These are phyloP conservation scores for Lutraria lutraria DNA, from an alignment of 2,888 invertebrate species.

Conservation along the genomic window DNA sequence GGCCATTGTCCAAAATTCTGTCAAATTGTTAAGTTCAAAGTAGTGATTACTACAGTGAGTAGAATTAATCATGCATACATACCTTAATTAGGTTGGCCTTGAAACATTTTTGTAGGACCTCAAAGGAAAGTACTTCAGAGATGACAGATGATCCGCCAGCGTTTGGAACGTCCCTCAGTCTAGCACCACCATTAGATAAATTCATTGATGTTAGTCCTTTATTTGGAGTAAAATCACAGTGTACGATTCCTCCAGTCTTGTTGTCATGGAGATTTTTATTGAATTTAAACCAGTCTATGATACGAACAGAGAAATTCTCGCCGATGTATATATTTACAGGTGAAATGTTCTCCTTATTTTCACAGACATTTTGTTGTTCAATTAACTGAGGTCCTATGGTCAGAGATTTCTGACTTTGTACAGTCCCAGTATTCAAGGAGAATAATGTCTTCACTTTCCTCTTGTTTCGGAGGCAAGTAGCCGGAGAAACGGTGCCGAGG, in stretches of 20 bases:
- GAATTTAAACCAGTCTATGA: conserved; percentile 77
- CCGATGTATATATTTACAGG: conserved; percentile 80
- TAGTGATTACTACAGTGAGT: too few species aligned
- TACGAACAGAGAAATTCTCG: conserved; percentile 78
- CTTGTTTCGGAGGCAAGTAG: conserved; percentile 69
- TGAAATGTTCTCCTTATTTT: conserved; percentile 28
- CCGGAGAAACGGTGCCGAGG: conserved; percentile 65
- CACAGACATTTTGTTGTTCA: not conserved
- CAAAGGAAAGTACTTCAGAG: conserved; percentile 85
- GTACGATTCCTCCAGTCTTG: conserved; percentile 74
- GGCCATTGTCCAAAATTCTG: too few species aligned
- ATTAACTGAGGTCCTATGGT: not conserved
- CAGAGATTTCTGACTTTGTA: not conserved
- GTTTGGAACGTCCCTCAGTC: conserved; percentile 82
- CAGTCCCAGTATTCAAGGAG: conserved; percentile 48
- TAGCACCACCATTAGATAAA: conserved; percentile 77
- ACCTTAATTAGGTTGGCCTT: conserved; percentile 79
- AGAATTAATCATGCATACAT: conserved; percentile 12
- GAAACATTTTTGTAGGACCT: conserved; percentile 78
- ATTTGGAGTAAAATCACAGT: conserved; percentile 76
- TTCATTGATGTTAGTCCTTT: conserved; percentile 74
- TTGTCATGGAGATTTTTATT: conserved; percentile 74
- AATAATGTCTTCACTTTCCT: conserved; percentile 58
- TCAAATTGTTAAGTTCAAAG: too few species aligned
- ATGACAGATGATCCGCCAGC: conserved; percentile 85